A percentile compares a stretch with the other conserved stretches of the same genome.
Conservation (phyloP, 2,797 vertebrate genomes). For the Microtus californicus region DNA sequence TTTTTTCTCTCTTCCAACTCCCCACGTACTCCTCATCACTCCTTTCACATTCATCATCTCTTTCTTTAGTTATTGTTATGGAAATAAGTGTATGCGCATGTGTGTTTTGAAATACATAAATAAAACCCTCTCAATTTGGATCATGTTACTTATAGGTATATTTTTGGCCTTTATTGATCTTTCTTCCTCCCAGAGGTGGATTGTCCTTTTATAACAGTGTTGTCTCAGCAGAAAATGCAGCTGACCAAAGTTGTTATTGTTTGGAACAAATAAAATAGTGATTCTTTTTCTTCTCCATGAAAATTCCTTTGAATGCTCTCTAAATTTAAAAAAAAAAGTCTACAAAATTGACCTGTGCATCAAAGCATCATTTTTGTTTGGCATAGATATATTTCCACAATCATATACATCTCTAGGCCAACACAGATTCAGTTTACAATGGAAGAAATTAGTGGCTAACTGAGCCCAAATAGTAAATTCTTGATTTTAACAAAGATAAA, state of each 20-base stretch:
- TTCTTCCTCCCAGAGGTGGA: neutral
- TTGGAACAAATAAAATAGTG: slow-evolving; percentile 71
- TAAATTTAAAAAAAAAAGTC: neutral
- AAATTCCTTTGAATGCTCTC: slow-evolving; percentile 49
- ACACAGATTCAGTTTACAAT: neutral
- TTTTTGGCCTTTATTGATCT: neutral
- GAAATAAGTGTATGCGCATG: too few species aligned
- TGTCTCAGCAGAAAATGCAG: slow-evolving; percentile 60
- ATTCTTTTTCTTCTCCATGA: slow-evolving; percentile 58
- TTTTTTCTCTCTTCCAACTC: neutral
- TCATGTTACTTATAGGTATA: neutral
- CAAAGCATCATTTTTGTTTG: neutral
- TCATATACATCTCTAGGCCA: neutral
- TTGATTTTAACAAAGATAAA: neutral
- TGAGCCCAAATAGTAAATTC: neutral
- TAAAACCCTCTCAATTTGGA: neutral
- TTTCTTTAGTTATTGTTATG: neutral
- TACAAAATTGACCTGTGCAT: slow-evolving; percentile 49
- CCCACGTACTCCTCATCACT: neutral
- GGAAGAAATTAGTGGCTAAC: neutral
- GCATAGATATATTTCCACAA: neutral
- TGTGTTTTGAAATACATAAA: neutral
- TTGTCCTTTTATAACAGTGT: neutral
- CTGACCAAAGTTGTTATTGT: slow-evolving; percentile 1
- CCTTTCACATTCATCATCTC: neutral